phyloP scores from a whole-genome alignment of 2,888 invertebrate species.

The Eustalomyia histrio region DNA sequence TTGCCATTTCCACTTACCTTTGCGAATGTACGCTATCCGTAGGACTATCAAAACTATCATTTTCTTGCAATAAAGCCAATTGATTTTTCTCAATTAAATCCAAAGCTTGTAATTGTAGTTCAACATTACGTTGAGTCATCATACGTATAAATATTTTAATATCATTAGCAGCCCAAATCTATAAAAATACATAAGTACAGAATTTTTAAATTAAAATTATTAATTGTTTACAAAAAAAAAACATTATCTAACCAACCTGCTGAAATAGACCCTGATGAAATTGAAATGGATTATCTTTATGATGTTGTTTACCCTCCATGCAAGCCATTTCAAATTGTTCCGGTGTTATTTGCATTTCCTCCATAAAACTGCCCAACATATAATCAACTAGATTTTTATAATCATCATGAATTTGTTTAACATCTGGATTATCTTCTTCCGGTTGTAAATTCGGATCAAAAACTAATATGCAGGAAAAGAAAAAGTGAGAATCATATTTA shows the following conservation, averaged over 20 bases:
- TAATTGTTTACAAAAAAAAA: neutral
- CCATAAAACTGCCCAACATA: constrained; percentile 94
- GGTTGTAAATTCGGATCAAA: constrained; percentile 88
- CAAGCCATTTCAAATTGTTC: constrained; percentile 93
- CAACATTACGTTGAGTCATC: constrained; percentile 96
- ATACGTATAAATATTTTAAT: constrained; percentile 92
- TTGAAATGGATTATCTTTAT: constrained; percentile 81
- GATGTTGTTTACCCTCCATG: constrained; percentile 77
- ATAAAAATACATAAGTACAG: neutral
- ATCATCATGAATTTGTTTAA: constrained; percentile 88
- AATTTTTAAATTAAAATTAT: neutral
- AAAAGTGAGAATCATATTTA: no score
- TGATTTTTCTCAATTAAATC: constrained; percentile 90
- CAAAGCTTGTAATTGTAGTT: constrained; percentile 92
- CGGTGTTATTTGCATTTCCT: constrained; percentile 92
- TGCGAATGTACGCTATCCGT: constrained; percentile 65
- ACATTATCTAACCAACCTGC: constrained; percentile 74
- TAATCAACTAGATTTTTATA: constrained; percentile 95
- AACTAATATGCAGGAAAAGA: constrained; percentile 81
- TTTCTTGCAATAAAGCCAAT: constrained; percentile 82
- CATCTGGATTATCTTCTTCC: constrained; percentile 85
- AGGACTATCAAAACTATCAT: constrained; percentile 67
- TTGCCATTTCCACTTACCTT: constrained; percentile 57
- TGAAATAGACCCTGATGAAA: constrained; percentile 84
- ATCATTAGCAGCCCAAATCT: constrained; percentile 95